Percentiles rank a stretch among this genome's conserved stretches.
Conservation (phyloP, 2,113 vertebrate species). For the Scomber japonicus region DNA sequence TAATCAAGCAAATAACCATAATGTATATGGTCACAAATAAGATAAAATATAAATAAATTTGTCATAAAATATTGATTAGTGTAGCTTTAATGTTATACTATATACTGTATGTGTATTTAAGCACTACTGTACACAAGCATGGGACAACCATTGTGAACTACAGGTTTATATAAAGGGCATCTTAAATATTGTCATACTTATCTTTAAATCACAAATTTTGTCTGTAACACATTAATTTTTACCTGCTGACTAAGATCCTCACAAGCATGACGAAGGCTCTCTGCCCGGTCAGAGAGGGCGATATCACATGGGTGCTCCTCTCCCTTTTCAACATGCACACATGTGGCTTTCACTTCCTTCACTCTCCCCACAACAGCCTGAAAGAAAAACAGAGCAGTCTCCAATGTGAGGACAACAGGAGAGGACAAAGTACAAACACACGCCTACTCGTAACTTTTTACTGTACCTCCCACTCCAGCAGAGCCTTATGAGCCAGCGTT, state of each 20-base stretch:
- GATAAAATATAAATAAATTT: too few species aligned
- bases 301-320: constrained; percentile 50
- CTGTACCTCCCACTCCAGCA: constrained; percentile 89
- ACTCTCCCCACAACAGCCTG: constrained; percentile 87
- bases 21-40: too few species aligned
- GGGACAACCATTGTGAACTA: too few species aligned
- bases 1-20: too few species aligned
- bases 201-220: too few species aligned
- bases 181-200: too few species aligned
- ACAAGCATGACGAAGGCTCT: constrained; percentile 74
- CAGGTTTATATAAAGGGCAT: too few species aligned
- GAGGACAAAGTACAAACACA: neutral
- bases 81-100: too few species aligned
- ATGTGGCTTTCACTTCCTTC: constrained; percentile 71
- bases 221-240: constrained; percentile 1
- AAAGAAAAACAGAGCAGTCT: constrained; percentile 9
- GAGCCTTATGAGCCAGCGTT: constrained; percentile 76
- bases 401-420: constrained; percentile 2
- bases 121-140: too few species aligned
- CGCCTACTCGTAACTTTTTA: constrained; percentile 2
- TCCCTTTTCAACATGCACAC: constrained; percentile 24
- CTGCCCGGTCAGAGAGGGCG: constrained; percentile 55
- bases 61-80: too few species aligned
- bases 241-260: constrained; percentile 85
- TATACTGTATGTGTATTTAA: too few species aligned